Base-by-base conservation (phyloP, 2,113 vertebrate genomes). In the Rhinolophus ferrumequinum region DNA sequence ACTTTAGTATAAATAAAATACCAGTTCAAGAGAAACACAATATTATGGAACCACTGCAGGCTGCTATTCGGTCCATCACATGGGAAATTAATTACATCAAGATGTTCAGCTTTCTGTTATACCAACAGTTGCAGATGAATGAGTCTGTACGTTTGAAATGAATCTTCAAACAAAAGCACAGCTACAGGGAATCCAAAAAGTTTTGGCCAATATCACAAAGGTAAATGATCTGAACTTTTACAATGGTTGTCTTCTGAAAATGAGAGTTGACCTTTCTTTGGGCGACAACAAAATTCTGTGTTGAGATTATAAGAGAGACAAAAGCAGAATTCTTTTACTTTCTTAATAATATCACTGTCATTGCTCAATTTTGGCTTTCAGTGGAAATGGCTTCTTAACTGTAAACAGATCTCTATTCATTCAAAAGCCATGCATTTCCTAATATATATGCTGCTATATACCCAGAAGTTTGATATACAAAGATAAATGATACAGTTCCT, bases 51-150 rank as follows among this genome's bases (percentile, higher is more conserved):
- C 87, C 22, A 69, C 82, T 89, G 0, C 14, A 90, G 58, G 0
- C 26, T 95, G 5, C 3, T 93, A 96, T 83, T 91, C 73, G 94
- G 56, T 94, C 62, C 8, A 90, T 97, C 83, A 97, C 75, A 96
- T 93, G 58, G 83, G 87, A 94, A 96, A 98, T 98, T 97, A 96
- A 97, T 91, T 79, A 86, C 52, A 96, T 95, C 86, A 97, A 97
- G 97, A 95, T 50, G 28, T 93, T 98, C 73, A 93, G 24, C 1
- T 88, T 96, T 60, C 77, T 95, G 21, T 50, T 95, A 50, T 87
- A 94, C 64, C 92, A 83, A 90, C 19, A 97, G 44, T 85, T 98
- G 97, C 76, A 94, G 79, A 94, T 97, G 70, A 97, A 95, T 96
- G 56, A 85, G 8, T 86, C 91, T 93, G 33, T 94, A 88, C 54